phyloP scores from a whole-genome alignment of 2,797 vertebrate species.

The Hozukius guyotensis region DNA sequence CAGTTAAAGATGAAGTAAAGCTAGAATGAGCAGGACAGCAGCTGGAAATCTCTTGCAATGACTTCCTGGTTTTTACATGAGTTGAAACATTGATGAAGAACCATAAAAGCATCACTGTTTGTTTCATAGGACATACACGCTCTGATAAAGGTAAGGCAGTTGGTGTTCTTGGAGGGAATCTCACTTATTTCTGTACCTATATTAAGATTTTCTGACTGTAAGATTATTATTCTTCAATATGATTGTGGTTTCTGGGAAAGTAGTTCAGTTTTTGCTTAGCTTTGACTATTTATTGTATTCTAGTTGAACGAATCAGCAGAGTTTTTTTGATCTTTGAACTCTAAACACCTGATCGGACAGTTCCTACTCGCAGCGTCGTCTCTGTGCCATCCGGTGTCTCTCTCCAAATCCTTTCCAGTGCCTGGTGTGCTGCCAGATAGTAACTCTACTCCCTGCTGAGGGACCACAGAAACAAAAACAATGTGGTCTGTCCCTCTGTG shows the following conservation, averaged over 20 bases:
- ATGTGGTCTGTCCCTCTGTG: constrained; percentile 12
- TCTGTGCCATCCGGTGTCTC: constrained; percentile 26
- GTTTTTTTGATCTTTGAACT: constrained; percentile 24
- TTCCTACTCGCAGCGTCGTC: constrained; percentile 16
- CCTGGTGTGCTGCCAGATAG: constrained; percentile 52
- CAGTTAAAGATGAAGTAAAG: not conserved
- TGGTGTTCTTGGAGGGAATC: not conserved
- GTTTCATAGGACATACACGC: constrained; percentile 33
- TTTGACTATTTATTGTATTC: not conserved
- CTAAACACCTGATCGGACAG: not conserved
- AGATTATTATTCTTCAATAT: not conserved
- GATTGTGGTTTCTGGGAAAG: not conserved
- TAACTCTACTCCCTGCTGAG: constrained; percentile 58
- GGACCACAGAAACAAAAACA: constrained; percentile 47
- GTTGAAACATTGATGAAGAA: constrained; percentile 53
- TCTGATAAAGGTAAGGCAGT: constrained; percentile 52
- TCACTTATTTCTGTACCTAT: not conserved
- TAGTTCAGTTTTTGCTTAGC: not conserved
- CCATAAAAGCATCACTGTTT: constrained; percentile 40
- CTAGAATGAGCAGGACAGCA: not conserved
- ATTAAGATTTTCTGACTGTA: not conserved
- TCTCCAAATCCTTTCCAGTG: constrained; percentile 39
- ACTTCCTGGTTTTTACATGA: constrained; percentile 1
- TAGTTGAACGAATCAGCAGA: not conserved
- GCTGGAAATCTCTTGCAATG: not conserved